Base-by-base conservation (phyloP, 1,140 invertebrate genomes). In the Leucophenga varia region DNA sequence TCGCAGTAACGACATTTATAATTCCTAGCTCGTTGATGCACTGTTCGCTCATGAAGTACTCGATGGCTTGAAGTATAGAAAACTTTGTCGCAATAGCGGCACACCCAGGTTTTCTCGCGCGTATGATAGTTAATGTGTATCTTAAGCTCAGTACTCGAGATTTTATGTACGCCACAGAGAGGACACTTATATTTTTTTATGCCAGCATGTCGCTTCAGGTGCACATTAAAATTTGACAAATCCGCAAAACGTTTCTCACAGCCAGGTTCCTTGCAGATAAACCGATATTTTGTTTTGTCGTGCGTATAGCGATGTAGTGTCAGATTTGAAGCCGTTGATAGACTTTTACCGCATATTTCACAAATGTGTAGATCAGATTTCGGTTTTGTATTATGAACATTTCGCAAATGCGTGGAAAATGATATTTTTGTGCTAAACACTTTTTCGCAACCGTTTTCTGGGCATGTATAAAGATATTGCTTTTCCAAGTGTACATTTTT, bases 51-150 rank as follows among this genome's bases (percentile, higher is more conserved):
- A 41, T 55, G 53, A 2, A 36, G 39, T 22, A 39, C 45, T 2
- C 47, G 17, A 32, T 55, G 51, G 7, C 38, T 44, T 1, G 43
- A 10, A 42, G 31, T 42, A 25, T 43, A 47, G 25, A 34, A 54
- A 9, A 52, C 44, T 9, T 47, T 18, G 10, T 21, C n/a, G 13
- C 53, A 55, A 16, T 47, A 43, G 2, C 37, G 20, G 31, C 53
- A 55, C 14, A 49, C 44, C 41, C 40, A 55, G 3, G 39, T 43
- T n/a, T 41, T 31, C 18, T 55, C 49, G 14, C 39, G 19, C 9
- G 49, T 55, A 30, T 55, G 53, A 44, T 52, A 52, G 25, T 52
- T 52, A 8, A 47, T 39, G n/a, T 54, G 48, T 2, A 12, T 25
- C 13, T 47, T 51, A 3, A 55, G 21, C 25, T 55, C 53, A 35